Percentiles rank a stretch among this genome's conserved stretches.
phyloP scores from a whole-genome alignment of 2,888 invertebrate genomes.

The Pollenia amentaria region DNA sequence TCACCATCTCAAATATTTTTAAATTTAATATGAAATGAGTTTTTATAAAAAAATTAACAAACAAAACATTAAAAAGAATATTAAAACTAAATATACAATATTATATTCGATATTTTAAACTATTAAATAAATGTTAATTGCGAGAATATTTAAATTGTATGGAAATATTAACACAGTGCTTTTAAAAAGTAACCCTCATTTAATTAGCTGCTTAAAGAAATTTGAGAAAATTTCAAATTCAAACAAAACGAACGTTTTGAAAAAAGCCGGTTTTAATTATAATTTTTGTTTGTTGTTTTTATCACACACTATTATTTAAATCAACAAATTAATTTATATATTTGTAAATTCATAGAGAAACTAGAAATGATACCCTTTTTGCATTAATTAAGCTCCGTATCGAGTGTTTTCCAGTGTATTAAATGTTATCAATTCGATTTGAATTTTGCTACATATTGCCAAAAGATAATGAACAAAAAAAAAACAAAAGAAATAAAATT shows the following conservation, averaged over 20 bases:
- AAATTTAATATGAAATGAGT: background rate
- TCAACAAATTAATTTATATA: background rate
- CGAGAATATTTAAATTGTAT: background rate
- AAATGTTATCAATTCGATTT: conserved; percentile 20
- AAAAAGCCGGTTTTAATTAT: background rate
- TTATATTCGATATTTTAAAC: background rate
- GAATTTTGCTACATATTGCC: background rate
- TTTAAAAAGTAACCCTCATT: background rate
- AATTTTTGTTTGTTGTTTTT: background rate
- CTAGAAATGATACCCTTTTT: background rate
- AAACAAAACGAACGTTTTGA: background rate
- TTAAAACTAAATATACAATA: background rate
- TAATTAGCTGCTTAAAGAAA: no score
- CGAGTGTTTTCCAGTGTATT: background rate
- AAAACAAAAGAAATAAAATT: background rate
- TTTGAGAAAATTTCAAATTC: background rate
- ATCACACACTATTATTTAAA: background rate
- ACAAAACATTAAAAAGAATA: conserved; percentile 32
- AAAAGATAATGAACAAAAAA: conserved; percentile 12
- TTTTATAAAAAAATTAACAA: conserved; percentile 19
- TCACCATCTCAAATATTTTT: background rate
- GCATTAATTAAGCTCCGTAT: conserved; percentile 25
- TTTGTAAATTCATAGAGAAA: background rate
- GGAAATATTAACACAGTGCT: background rate
- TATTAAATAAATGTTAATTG: background rate